These are phyloP conservation scores for Muscicapa comitata DNA, from an alignment of 2,797 vertebrate genomes.

Conservation along the genomic window DNA sequence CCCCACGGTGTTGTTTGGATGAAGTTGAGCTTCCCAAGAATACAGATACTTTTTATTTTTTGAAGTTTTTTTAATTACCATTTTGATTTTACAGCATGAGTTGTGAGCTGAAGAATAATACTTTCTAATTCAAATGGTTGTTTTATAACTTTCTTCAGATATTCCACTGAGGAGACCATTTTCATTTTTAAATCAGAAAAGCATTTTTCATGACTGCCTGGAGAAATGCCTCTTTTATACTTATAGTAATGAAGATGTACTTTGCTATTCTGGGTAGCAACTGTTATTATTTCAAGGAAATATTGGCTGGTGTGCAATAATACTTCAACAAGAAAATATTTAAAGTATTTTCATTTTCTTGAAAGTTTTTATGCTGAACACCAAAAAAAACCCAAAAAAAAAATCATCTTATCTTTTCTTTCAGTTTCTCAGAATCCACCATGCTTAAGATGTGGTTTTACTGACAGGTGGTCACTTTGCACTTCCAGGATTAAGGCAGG, in stretches of 20 bases:
- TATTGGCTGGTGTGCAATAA: background rate
- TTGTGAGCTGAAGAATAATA: background rate
- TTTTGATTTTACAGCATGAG: background rate
- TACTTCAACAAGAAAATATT: background rate
- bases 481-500: background rate
- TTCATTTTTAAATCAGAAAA: background rate
- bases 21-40: background rate
- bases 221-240: background rate
- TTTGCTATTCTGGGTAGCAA: background rate
- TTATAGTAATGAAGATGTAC: background rate
- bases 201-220: background rate
- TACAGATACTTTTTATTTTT: background rate
- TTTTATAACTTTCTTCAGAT: background rate
- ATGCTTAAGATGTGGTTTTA: background rate
- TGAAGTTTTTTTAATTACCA: background rate
- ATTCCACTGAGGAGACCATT: background rate
- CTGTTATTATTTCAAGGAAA: background rate
- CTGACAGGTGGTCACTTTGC: background rate
- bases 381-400: no score
- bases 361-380: background rate
- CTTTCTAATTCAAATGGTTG: background rate
- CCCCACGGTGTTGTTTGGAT: background rate
- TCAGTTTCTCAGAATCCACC: background rate
- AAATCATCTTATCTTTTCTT: background rate
- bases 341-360: background rate